A percentile compares a stretch with the other conserved stretches of the same genome.
phyloP scores from a whole-genome alignment of 2,888 invertebrate genomes.

The Eremobia ochroleuca region DNA sequence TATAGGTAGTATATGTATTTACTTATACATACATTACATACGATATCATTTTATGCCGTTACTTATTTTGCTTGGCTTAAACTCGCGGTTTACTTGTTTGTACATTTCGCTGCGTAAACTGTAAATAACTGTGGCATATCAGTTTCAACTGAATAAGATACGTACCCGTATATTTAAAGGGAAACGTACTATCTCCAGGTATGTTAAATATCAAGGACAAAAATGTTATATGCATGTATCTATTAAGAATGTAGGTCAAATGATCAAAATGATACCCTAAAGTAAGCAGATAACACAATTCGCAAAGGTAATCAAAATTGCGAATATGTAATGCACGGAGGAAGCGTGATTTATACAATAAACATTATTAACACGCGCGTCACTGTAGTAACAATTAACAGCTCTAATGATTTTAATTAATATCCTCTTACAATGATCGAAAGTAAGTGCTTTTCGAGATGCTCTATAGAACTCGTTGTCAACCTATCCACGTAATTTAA shows the following conservation, averaged over 20 bases:
- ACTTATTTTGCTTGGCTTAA: constrained; percentile 14
- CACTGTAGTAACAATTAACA: constrained; percentile 38
- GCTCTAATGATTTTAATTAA: constrained; percentile 35
- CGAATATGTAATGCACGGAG: constrained; percentile 31
- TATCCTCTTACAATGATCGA: constrained; percentile 52
- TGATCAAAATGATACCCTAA: constrained; percentile 53
- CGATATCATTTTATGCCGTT: constrained; percentile 23
- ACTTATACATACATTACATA: background rate
- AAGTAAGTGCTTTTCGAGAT: constrained; percentile 62
- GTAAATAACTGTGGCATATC: constrained; percentile 10
- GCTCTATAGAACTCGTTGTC: constrained; percentile 76
- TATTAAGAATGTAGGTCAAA: constrained; percentile 65
- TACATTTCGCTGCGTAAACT: background rate
- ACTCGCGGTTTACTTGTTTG: background rate
- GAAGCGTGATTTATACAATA: constrained; percentile 43
- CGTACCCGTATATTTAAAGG: constrained; percentile 45
- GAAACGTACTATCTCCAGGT: constrained; percentile 49
- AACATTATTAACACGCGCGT: constrained; percentile 36
- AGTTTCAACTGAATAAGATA: constrained; percentile 3
- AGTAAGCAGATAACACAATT: constrained; percentile 47
- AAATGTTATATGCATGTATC: constrained; percentile 45
- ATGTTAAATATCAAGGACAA: constrained; percentile 70
- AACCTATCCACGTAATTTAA: constrained; percentile 83
- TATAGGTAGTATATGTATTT: background rate
- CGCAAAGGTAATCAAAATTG: constrained; percentile 46